Conservation (phyloP, 2,888 invertebrate genomes). For the Sphinx pinastri region DNA sequence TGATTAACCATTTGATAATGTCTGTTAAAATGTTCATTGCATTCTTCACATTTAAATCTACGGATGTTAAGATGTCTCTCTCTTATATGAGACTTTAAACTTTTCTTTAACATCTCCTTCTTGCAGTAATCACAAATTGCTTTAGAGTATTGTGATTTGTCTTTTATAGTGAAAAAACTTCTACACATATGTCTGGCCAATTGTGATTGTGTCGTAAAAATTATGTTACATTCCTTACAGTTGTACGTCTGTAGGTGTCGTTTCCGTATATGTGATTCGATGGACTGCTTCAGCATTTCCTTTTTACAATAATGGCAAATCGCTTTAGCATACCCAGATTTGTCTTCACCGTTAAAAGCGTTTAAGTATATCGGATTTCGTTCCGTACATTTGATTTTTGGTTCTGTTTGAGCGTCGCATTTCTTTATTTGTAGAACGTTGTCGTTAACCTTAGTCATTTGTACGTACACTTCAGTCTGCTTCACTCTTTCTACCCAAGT, state of each 20-base stretch:
- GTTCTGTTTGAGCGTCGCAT: conserved; percentile 39
- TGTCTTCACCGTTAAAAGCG: not conserved
- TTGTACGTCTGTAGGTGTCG: not conserved
- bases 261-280: not conserved
- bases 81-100: conserved; percentile 61
- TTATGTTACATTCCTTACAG: not conserved
- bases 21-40: conserved; percentile 52
- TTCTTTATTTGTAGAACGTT: conserved; percentile 62
- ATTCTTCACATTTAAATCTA: conserved; percentile 56
- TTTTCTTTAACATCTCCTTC: conserved; percentile 73
- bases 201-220: not conserved
- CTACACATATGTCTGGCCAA: conserved; percentile 17
- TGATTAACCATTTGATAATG: conserved; percentile 64
- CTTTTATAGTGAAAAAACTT: conserved; percentile 50
- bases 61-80: conserved; percentile 62
- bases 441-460: conserved; percentile 67
- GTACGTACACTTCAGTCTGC: conserved; percentile 55
- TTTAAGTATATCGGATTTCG: not conserved
- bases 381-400: conserved; percentile 20
- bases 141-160: conserved; percentile 56
- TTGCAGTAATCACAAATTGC: conserved; percentile 70
- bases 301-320: not conserved
- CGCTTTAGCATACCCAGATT: not conserved
- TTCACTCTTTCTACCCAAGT: conserved; percentile 65
- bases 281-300: not conserved